Conservation (phyloP, 2,113 vertebrate species). For the Collichthys lucidus region DNA sequence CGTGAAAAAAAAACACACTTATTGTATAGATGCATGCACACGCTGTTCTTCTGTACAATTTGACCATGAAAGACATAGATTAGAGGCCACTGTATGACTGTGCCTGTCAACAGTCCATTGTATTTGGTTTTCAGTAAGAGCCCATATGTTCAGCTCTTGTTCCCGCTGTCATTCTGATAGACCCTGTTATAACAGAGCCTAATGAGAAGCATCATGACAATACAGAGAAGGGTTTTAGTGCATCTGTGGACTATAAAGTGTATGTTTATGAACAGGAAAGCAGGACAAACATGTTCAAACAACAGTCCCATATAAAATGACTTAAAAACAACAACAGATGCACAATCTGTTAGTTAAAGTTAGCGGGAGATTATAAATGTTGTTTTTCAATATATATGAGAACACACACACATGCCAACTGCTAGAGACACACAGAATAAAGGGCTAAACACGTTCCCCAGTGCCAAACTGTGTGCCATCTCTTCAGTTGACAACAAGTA, state of each 20-base stretch:
- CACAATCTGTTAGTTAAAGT: slow-evolving; percentile 31
- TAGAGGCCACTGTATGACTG: slow-evolving; percentile 20
- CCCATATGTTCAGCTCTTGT: slow-evolving; percentile 46
- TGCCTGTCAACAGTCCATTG: slow-evolving; percentile 43
- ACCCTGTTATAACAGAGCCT: neutral
- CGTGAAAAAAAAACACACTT: neutral
- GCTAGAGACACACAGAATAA: slow-evolving; percentile 3
- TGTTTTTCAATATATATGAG: neutral
- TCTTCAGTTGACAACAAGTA: slow-evolving; percentile 1
- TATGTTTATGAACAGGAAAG: slow-evolving; percentile 19
- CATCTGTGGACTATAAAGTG: slow-evolving; percentile 34
- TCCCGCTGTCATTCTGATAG: slow-evolving; percentile 10
- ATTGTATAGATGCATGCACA: neutral
- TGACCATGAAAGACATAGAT: slow-evolving; percentile 41
- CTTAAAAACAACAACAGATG: slow-evolving; percentile 58
- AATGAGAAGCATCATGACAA: slow-evolving; percentile 42
- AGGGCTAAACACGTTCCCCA: neutral
- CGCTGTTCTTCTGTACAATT: slow-evolving; percentile 1
- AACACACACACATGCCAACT: neutral
- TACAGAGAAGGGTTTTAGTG: neutral
- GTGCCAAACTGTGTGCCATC: neutral
- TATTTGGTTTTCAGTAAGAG: slow-evolving; percentile 34
- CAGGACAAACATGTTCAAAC: slow-evolving; percentile 19
- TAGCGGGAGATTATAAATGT: slow-evolving; percentile 19
- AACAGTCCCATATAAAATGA: slow-evolving; percentile 15